These are phyloP conservation scores for Cherax destructor DNA, from an alignment of 1,140 invertebrate genomes.

Conservation along the genomic window DNA sequence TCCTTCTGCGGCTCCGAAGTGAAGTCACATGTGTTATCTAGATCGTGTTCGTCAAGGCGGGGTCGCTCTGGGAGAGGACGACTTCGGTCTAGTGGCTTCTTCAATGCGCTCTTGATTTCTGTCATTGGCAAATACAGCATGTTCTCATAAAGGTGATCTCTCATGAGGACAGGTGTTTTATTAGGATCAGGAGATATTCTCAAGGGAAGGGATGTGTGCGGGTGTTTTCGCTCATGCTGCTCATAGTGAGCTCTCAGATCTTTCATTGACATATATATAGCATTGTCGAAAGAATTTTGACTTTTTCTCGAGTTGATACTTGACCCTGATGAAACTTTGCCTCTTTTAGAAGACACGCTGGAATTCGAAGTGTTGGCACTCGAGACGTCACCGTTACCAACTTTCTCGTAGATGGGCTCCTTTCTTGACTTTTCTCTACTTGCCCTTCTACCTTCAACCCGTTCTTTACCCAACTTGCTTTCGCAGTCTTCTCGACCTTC, in stretches of 20 bases:
- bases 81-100: conserved; percentile 14
- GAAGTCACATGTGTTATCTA: conserved; percentile 51
- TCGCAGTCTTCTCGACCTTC: not conserved
- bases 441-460: conserved; percentile 6
- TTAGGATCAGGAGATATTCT: conserved; percentile 27
- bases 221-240: not conserved
- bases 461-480: not conserved
- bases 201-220: conserved; percentile 32
- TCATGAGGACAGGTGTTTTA: conserved; percentile 34
- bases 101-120: conserved; percentile 30
- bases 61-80: conserved; percentile 50
- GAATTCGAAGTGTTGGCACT: conserved; percentile 23
- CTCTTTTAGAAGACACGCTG: conserved; percentile 7
- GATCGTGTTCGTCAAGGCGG: conserved; percentile 38
- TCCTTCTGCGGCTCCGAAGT: conserved; percentile 61
- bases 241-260: conserved; percentile 48
- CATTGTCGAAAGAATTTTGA: conserved; percentile 48
- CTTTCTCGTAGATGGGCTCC: conserved; percentile 62
- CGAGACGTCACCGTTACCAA: conserved; percentile 30
- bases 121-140: conserved; percentile 68
- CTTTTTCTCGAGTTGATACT: conserved; percentile 49
- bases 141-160: conserved; percentile 62
- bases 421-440: conserved; percentile 30
- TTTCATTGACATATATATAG: conserved; percentile 66
- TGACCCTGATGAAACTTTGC: conserved; percentile 26